phyloP scores from a whole-genome alignment of 2,113 vertebrate genomes.

The Suncus etruscus region DNA sequence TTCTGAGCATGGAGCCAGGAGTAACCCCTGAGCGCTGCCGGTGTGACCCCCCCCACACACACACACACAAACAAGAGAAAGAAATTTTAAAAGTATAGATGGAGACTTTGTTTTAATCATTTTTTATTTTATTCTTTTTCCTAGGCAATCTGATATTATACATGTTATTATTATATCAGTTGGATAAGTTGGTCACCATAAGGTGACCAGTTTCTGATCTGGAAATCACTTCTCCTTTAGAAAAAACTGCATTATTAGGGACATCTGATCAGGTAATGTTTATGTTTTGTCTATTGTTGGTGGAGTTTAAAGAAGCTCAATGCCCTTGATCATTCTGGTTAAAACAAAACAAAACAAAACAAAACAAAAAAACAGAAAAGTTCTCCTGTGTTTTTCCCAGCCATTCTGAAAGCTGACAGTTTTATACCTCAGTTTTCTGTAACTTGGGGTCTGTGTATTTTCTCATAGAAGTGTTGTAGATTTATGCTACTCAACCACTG shows the following conservation, averaged over 20 bases:
- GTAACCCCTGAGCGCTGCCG: no score
- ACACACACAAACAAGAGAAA: background rate
- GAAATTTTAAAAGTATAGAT: background rate
- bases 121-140: background rate
- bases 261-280: background rate
- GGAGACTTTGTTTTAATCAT: background rate
- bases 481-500: background rate
- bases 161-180: background rate
- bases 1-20: no score
- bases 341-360: background rate
- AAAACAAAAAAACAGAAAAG: background rate
- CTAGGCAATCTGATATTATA: background rate
- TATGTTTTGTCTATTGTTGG: background rate
- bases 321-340: background rate
- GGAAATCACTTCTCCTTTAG: slow-evolving; percentile 7
- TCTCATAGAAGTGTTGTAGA: background rate
- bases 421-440: background rate
- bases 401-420: background rate
- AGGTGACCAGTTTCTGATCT: slow-evolving; percentile 1
- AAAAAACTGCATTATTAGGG: background rate
- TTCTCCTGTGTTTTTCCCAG: background rate
- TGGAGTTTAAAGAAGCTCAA: background rate
- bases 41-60: no score
- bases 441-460: background rate
- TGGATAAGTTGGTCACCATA: background rate